Percentiles rank a stretch among this genome's conserved stretches.
Evolutionary conservation across 2,888 invertebrate genomes (phyloP).

Genomic region (Plemyria rubiginata): DNA sequence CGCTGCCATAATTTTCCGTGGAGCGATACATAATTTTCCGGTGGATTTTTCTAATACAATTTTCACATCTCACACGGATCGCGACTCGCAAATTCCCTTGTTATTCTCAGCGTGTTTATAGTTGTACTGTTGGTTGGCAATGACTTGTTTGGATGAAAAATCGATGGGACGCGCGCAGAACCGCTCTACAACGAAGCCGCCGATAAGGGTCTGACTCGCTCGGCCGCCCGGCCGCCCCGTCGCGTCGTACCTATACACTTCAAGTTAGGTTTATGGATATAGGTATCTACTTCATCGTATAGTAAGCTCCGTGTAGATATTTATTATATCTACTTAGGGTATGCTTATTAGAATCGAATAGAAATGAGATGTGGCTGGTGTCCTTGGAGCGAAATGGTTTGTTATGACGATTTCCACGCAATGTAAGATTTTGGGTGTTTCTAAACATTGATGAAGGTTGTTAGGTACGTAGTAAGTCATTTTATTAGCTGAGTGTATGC

Average conservation of each 20-base stretch:
- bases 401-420: neutral
- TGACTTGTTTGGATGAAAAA: conserved; percentile 78
- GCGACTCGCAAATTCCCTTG: conserved; percentile 53
- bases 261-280: conserved; percentile 35
- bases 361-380: conserved; percentile 22
- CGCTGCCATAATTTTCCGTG: conserved; percentile 68
- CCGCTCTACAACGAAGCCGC: conserved; percentile 17
- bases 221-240: conserved; percentile 1
- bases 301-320: conserved; percentile 10
- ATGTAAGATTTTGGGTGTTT: neutral
- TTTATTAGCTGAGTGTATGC: too few species aligned
- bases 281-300: conserved; percentile 11
- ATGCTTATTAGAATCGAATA: conserved; percentile 39
- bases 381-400: conserved; percentile 24
- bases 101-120: conserved; percentile 68
- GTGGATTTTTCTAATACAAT: conserved; percentile 48
- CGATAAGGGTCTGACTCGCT: conserved; percentile 18
- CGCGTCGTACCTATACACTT: conserved; percentile 24
- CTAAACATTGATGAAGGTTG: neutral
- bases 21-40: conserved; percentile 67
- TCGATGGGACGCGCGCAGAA: conserved; percentile 77
- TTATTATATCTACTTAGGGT: conserved; percentile 27
- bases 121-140: conserved; percentile 69
- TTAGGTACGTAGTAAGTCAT: too few species aligned
- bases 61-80: conserved; percentile 61